Base-by-base conservation (phyloP, 2,797 vertebrate species). In the Rhinogobio ventralis region DNA sequence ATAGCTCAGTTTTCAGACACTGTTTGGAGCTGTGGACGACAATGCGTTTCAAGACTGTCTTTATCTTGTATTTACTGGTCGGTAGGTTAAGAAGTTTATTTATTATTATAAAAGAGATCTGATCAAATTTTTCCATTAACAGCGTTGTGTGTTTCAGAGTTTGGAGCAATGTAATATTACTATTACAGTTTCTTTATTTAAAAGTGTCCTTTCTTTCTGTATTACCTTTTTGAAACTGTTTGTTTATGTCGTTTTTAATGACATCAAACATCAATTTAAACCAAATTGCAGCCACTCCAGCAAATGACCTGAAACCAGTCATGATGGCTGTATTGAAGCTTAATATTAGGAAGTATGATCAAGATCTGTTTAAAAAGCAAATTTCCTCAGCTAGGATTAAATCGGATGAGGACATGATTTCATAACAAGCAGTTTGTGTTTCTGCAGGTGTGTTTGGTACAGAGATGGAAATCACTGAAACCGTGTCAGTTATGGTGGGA, bases 381-480 rank as follows among this genome's bases (percentile, higher is more conserved):
- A 9, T n/a, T 9, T 57, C 11, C 13, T 62, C 36, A 45, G 17
- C 8, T 45, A 7, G 66, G 20, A 13, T n/a, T 14, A 23, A n/a
- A 11, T 69, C 1, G 5, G 66, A 68, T 39, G 33, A 62, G 33
- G 2, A 13, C 49, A 28, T n/a, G 10, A 42, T 42, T 42, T 23
- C 66, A 68, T 23, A 13, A 6, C 19, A 11, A 2, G 5, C 13
- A 62, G 6, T 73, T 14, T 73, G 67, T 39, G 57, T 25, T 20
- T 36, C 23, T 53, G 1, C 82, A 83, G 82, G 82, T 68, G 72
- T 76, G 72, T 67, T 51, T 30, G 33, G 30, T 20, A 33, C 60
- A 42, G 30, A 7, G 23, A 39, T 30, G 0, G 46, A 36, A 13
- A 19, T 36, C 39, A 10, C 25, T 39, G 20, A 83, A 46, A 67